Percentiles rank a stretch among this genome's conserved stretches.
Conservation (phyloP, 2,888 invertebrate species). For the Chrysomela aeneicollis region DNA sequence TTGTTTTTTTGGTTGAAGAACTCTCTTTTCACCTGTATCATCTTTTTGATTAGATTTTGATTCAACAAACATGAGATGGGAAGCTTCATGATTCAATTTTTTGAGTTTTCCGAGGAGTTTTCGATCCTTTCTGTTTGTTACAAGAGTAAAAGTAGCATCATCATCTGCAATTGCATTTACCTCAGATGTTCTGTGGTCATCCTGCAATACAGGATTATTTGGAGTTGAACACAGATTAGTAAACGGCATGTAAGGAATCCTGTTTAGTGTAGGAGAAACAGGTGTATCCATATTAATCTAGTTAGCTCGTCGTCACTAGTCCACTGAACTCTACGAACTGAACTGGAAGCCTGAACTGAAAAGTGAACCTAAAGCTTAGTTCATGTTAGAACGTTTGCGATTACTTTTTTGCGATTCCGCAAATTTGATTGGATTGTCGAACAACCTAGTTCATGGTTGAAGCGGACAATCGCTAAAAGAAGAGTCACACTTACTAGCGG, state of each 20-base stretch:
- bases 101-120: slow-evolving; percentile 57
- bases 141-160: slow-evolving; percentile 57
- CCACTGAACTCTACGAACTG: slow-evolving; percentile 29
- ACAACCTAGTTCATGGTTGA: no score
- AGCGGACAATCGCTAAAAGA: no score
- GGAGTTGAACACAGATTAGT: no score
- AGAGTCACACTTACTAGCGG: no score
- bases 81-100: slow-evolving; percentile 48
- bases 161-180: slow-evolving; percentile 55
- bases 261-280: slow-evolving; percentile 47
- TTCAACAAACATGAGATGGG: slow-evolving; percentile 74
- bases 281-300: slow-evolving; percentile 54
- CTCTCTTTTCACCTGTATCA: slow-evolving; percentile 46
- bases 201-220: slow-evolving; percentile 46
- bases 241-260: no score
- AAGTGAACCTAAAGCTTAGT: no score
- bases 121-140: slow-evolving; percentile 57
- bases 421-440: no score
- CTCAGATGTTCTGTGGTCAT: slow-evolving; percentile 43
- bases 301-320: slow-evolving; percentile 38
- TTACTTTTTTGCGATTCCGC: no score
- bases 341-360: slow-evolving; percentile 26
- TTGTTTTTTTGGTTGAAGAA: slow-evolving; percentile 53
- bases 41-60: slow-evolving; percentile 52
- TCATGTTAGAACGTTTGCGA: no score